Evolutionary conservation across 2,888 invertebrate genomes (phyloP).

Genomic region (Calliopum simillimum): DNA sequence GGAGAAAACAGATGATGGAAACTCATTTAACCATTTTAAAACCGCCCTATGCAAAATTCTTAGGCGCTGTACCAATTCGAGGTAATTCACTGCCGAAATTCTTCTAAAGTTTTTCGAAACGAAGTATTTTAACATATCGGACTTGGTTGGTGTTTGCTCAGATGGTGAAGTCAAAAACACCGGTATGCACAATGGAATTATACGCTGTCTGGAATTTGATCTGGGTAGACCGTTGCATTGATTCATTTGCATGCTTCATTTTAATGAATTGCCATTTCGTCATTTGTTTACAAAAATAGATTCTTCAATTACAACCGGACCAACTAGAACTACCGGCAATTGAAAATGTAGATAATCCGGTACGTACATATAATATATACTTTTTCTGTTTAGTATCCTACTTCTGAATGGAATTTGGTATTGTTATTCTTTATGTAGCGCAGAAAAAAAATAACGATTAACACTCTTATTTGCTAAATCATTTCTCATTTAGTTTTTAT

Average conservation of each 20-base stretch:
- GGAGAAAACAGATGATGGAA: neutral
- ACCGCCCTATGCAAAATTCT: constrained; percentile 7
- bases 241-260: constrained; percentile 34
- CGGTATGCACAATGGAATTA: constrained; percentile 13
- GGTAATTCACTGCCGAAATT: neutral
- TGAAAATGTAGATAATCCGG: no score
- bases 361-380: neutral
- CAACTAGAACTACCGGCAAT: neutral
- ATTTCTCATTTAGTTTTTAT: no score
- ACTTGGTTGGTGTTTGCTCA: constrained; percentile 27
- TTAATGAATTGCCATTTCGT: constrained; percentile 36
- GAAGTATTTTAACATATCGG: neutral
- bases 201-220: constrained; percentile 19
- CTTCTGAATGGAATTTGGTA: no score
- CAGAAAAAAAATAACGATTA: no score
- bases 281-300: constrained; percentile 17
- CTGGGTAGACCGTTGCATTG: constrained; percentile 33
- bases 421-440: no score
- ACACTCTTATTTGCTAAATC: no score
- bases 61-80: neutral
- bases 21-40: constrained; percentile 4
- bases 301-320: neutral
- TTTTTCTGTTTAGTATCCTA: neutral
- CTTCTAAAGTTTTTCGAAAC: neutral
- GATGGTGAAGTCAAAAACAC: constrained; percentile 25